Evolutionary conservation across 2,797 vertebrate species (phyloP), one percentile per base, ranked within the genome.

Genomic region (Syngnathus acus): DNA sequence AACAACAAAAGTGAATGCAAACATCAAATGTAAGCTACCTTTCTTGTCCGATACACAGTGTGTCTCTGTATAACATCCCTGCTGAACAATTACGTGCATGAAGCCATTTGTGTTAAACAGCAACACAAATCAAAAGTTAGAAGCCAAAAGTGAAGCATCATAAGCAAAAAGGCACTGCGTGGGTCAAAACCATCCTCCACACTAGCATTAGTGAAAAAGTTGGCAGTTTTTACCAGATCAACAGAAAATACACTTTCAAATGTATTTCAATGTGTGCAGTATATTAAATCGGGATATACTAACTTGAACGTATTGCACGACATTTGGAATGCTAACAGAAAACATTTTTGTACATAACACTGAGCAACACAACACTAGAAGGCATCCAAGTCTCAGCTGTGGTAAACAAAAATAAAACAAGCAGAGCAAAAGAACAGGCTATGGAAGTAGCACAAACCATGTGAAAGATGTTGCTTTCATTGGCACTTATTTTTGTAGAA

Each of bases 401-500:
- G 38, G 40, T 70, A 59, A 78, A 84, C 73, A 71, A 63, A 38
- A 43, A 71, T 64, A 38, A 67, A 72, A 67, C 48, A 39, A 73
- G 68, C 6, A 39, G 21, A 75, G 67, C 26, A 72, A 53, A 74
- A 66, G 37, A 68, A 57, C 59, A 54, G 42, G 19, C 74, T 61
- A 17, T 62, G 23, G 75, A 79, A 72, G 11, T 64, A 76, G 47
- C 39, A 68, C 70, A 62, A 74, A 73, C 54, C 16, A 62, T 50
- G 76, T 65, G 50, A 66, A 53, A 68, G 47, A 58, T 65, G 65
- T 43, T 66, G 58, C 67, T 80, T 77, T 75, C 72, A 78, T 88
- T 91, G 90, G 90, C 90, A 91, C 88, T 72, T 70, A 55, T 66
- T 74, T 77, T 13, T 79, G 75, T 72, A 73, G 71, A 80, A 59